Conservation (phyloP, 2,888 invertebrate species). For the Acronicta alni region DNA sequence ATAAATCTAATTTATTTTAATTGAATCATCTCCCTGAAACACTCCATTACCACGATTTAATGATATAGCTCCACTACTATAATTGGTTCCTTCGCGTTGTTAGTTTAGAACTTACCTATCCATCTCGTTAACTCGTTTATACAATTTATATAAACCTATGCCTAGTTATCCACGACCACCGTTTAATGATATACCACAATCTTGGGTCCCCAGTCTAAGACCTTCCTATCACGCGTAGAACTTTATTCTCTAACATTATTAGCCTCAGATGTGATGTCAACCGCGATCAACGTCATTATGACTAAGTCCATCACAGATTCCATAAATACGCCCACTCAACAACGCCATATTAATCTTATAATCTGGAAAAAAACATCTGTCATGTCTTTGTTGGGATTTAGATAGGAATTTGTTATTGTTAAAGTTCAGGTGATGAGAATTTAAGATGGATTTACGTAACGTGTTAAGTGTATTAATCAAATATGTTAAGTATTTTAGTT, state of each 20-base stretch:
- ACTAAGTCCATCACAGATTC: constrained; percentile 51
- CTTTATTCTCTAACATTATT: constrained; percentile 42
- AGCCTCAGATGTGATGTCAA: constrained; percentile 45
- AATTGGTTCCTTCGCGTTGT: background rate
- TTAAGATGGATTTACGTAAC: constrained; percentile 20
- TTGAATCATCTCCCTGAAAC: background rate
- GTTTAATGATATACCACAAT: constrained; percentile 26
- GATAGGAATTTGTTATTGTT: constrained; percentile 38
- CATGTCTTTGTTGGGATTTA: constrained; percentile 45
- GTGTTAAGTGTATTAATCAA: constrained; percentile 13
- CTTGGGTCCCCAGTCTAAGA: constrained; percentile 30
- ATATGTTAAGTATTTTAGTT: constrained; percentile 25
- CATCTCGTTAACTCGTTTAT: background rate
- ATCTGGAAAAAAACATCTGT: constrained; percentile 43
- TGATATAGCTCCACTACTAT: background rate
- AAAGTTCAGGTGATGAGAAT: constrained; percentile 29
- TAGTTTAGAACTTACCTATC: background rate
- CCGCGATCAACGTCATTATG: constrained; percentile 47
- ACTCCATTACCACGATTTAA: background rate
- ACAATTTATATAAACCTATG: constrained; percentile 6
- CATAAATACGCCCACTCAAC: constrained; percentile 55
- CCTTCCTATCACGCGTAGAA: constrained; percentile 47
- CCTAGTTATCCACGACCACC: constrained; percentile 23
- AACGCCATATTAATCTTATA: constrained; percentile 50
- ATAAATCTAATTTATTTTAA: no score